These are phyloP conservation scores for Pecten maximus DNA, from an alignment of 2,888 invertebrate genomes.

Conservation along the genomic window DNA sequence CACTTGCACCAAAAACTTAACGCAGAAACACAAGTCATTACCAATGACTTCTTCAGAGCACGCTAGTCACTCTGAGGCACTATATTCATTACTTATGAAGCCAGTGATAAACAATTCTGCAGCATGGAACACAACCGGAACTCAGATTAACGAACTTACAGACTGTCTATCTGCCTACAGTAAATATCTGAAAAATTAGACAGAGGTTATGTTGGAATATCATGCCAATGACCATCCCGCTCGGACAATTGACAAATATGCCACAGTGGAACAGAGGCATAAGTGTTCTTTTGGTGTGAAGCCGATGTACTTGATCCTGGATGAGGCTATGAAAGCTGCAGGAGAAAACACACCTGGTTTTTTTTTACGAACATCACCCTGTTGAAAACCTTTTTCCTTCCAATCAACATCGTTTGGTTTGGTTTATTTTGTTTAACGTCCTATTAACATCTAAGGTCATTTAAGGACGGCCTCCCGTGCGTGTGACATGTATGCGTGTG, in stretches of 20 bases:
- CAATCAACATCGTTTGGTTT: too few relatives aligned
- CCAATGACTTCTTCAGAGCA: conserved; percentile 34
- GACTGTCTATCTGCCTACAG: conserved; percentile 39
- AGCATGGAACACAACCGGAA: neutral
- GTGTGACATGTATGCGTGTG: too few relatives aligned
- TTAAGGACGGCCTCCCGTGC: too few relatives aligned
- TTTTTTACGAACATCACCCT: conserved; percentile 52
- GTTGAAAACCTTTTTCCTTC: conserved; percentile 32
- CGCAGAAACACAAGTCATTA: conserved; percentile 1
- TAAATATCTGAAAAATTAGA: conserved; percentile 36
- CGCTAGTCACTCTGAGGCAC: conserved; percentile 49
- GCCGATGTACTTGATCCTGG: conserved; percentile 33
- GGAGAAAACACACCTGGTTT: conserved; percentile 37
- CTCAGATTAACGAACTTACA: neutral
- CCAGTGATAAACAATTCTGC: conserved; percentile 43
- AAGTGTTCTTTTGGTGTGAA: neutral
- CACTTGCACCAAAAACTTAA: too few relatives aligned
- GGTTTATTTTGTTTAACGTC: too few relatives aligned
- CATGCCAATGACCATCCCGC: conserved; percentile 42
- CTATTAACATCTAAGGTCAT: too few relatives aligned
- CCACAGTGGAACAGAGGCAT: conserved; percentile 45
- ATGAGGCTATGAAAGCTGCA: conserved; percentile 31
- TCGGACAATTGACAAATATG: conserved; percentile 39
- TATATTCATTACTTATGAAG: conserved; percentile 53
- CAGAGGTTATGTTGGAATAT: neutral